These are phyloP conservation scores for Thymelicus acteon DNA, from an alignment of 2,888 invertebrate genomes.

Conservation along the genomic window DNA sequence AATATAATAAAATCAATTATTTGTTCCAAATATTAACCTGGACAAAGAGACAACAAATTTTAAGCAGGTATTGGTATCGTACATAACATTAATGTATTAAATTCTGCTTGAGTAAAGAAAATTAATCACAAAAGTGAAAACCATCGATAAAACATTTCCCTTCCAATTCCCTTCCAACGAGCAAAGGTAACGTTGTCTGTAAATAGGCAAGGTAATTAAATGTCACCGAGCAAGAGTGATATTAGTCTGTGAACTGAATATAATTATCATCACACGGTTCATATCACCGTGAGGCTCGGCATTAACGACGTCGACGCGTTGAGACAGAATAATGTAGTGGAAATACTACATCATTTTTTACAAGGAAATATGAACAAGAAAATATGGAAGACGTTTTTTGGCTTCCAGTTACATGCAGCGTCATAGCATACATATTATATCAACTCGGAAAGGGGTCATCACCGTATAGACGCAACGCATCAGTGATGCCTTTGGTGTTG, in stretches of 20 bases:
- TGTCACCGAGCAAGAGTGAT: slow-evolving; percentile 29
- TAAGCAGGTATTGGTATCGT: no score
- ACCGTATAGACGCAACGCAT: no score
- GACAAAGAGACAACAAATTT: no score
- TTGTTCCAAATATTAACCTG: no score
- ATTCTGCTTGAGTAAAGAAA: neutral
- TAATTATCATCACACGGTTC: slow-evolving; percentile 27
- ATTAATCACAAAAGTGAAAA: neutral
- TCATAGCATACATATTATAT: no score
- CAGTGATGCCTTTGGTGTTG: no score
- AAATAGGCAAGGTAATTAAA: slow-evolving; percentile 22
- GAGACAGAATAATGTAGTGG: slow-evolving; percentile 17
- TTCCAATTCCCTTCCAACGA: neutral
- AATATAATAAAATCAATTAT: no score
- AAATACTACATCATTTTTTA: slow-evolving; percentile 3
- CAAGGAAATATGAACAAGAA: neutral
- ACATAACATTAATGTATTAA: no score
- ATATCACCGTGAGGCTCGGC: slow-evolving; percentile 20
- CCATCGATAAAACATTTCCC: neutral
- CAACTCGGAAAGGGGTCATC: no score
- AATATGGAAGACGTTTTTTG: no score
- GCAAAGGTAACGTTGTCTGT: slow-evolving; percentile 17
- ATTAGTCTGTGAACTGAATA: slow-evolving; percentile 24
- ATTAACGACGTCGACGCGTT: neutral
- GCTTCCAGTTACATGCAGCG: neutral